phyloP scores from a whole-genome alignment of 2,113 vertebrate genomes.

The Anhinga rufa region DNA sequence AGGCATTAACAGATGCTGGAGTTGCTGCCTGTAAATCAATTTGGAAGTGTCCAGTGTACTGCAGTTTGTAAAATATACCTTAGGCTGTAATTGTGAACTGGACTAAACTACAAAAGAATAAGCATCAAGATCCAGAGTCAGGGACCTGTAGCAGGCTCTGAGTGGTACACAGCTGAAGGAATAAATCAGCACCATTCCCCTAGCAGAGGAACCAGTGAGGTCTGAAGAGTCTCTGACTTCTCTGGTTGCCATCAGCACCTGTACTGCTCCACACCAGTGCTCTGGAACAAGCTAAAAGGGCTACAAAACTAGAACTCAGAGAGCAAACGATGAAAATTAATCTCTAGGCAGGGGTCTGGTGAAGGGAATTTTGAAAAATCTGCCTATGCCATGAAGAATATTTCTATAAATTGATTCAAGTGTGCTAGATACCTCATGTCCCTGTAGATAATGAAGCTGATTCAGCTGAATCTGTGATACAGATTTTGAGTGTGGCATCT shows the following conservation, averaged over 20 bases:
- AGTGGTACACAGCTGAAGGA: not conserved
- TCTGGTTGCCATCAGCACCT: not conserved
- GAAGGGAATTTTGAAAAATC: not conserved
- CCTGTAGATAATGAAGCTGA: not conserved
- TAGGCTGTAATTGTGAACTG: not conserved
- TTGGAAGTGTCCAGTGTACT: not conserved
- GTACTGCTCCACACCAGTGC: not conserved
- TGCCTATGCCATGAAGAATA: not conserved
- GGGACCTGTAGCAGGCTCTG: not conserved
- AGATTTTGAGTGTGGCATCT: not conserved
- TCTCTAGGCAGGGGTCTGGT: not conserved
- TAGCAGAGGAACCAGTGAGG: not conserved
- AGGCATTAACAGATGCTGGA: not conserved
- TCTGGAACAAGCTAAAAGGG: not conserved
- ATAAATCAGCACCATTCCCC: not conserved
- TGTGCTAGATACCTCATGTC: not conserved
- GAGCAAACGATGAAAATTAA: not conserved
- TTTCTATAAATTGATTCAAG: not conserved
- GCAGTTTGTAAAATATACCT: not conserved
- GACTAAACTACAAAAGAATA: not conserved
- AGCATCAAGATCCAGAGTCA: not conserved
- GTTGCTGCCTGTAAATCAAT: not conserved
- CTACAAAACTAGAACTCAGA: not conserved
- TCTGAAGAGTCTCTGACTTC: not conserved
- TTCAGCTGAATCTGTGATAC: not conserved